Evolutionary conservation across 2,888 invertebrate species (phyloP), one percentile per base, ranked within the genome.

Genomic region (Elegia similella): DNA sequence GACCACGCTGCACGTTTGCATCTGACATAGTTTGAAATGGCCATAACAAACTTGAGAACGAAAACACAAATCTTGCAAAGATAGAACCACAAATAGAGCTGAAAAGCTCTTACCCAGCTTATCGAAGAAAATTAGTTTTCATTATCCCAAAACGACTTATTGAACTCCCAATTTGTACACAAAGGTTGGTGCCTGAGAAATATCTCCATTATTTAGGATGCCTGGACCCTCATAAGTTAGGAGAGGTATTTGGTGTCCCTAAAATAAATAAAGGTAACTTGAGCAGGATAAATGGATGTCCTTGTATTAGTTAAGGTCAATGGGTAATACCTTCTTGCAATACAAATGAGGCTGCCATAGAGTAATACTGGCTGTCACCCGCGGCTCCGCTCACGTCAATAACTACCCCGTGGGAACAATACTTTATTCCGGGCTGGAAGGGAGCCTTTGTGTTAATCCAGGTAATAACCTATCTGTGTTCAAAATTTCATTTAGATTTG

Each of bases 251-350:
- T 56, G 55, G 44, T 55, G 57, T 52, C 60, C 62, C 59, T 57
- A 50, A 59, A 56, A 71, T 69, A 70, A 69, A 68, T 70, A 68
- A 65, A 59, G 58, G 59, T 65, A 64, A 65, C 60, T 67, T 50
- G 50, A 50, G 62, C 7, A 44, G 57, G 62, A 66, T 53, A 62
- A 61, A 67, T 62, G 47, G 47, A 29, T 58, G 16, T 32, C 43
- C 42, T 43, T 44, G 42, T 43, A 54, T 54, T 42, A 23, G 52
- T 52, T 42, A 52, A 29, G 43, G 42, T 54, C 43, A 13, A 15
- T 8, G 5, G 23, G 42, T 13, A 30, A 43, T 50, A 12, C 34
- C 50, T 34, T 34, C 15, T 32, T 48, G 32, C 16, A 32, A 50
- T 32, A 50, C 50, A 50, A 34, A 50, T 32, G 34, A 50, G 48